Percentiles rank a stretch among this genome's conserved stretches.
These are phyloP conservation scores for Pongo pygmaeus DNA, from an alignment of 2,113 vertebrate species.

Conservation along the genomic window DNA sequence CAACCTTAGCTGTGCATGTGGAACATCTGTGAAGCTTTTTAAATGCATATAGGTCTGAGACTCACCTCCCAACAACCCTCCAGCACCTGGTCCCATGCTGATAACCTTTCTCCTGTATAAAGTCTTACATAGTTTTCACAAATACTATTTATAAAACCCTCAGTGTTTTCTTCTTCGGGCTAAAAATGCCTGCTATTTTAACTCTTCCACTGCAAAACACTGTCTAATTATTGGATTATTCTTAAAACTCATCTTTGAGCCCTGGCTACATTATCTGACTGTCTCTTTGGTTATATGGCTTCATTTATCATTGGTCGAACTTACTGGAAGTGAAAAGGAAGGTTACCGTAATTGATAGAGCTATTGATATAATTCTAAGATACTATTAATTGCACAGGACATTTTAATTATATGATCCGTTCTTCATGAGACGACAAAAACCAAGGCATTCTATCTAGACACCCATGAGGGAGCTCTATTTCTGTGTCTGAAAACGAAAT, in stretches of 20 bases:
- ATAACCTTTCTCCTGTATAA: neutral
- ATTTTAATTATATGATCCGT: conserved; percentile 15
- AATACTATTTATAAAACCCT: neutral
- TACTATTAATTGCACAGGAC: neutral
- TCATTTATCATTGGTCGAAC: neutral
- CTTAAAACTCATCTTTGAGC: neutral
- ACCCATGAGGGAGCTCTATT: neutral
- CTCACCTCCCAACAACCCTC: neutral
- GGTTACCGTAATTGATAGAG: neutral
- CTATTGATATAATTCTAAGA: neutral
- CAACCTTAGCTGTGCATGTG: neutral
- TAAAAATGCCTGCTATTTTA: conserved; percentile 27
- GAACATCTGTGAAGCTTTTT: neutral
- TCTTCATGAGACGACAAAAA: neutral
- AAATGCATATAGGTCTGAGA: neutral
- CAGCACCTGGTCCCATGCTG: neutral
- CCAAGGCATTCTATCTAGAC: no score
- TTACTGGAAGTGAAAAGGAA: conserved; percentile 1
- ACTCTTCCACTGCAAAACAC: neutral
- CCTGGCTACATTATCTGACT: neutral
- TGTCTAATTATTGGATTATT: conserved; percentile 16
- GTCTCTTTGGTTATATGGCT: neutral
- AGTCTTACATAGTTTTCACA: conserved; percentile 19
- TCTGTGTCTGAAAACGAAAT: neutral
- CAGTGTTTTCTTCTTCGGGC: conserved; percentile 15